phyloP scores from a whole-genome alignment of 2,888 invertebrate genomes.

The Taphrorychus bicolor region DNA sequence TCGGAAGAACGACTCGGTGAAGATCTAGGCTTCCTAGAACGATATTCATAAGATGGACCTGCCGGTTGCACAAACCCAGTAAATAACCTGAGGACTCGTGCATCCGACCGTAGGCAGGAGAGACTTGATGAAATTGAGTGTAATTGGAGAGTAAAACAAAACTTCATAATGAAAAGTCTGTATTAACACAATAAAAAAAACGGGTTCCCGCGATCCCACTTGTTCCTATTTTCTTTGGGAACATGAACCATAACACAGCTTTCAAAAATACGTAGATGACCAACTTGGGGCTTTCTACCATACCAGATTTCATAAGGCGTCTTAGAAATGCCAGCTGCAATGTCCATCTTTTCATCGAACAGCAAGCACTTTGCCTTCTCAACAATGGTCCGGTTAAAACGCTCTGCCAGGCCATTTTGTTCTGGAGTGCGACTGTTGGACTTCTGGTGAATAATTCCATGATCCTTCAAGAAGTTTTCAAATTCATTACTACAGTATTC shows the following conservation, averaged over 20 bases:
- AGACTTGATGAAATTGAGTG: no score
- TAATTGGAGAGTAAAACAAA: no score
- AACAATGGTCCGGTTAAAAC: slow-evolving; percentile 45
- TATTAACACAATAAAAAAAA: no score
- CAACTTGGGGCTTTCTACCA: not conserved
- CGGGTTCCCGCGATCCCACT: slow-evolving; percentile 50
- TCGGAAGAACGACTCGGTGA: no score
- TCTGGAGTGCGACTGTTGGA: slow-evolving; percentile 40
- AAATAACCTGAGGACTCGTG: no score
- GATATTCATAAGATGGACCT: no score
- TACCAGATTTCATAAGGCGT: slow-evolving; percentile 39
- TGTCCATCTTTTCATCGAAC: slow-evolving; percentile 44
- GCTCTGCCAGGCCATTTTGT: slow-evolving; percentile 44
- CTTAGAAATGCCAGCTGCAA: not conserved
- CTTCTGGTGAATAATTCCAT: slow-evolving; percentile 39
- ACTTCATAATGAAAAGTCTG: no score
- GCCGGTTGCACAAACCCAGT: no score
- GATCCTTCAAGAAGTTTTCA: slow-evolving; percentile 33
- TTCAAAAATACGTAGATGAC: slow-evolving; percentile 44
- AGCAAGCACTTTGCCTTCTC: slow-evolving; percentile 47
- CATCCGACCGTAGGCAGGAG: no score
- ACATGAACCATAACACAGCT: slow-evolving; percentile 37
- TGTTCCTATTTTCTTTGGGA: slow-evolving; percentile 49
- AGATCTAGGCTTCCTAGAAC: no score
- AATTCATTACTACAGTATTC: slow-evolving; percentile 39